Percentiles rank a stretch among this genome's conserved stretches.
Evolutionary conservation across 1,140 invertebrate genomes (phyloP).

Genomic region (Hycleus phaleratus): DNA sequence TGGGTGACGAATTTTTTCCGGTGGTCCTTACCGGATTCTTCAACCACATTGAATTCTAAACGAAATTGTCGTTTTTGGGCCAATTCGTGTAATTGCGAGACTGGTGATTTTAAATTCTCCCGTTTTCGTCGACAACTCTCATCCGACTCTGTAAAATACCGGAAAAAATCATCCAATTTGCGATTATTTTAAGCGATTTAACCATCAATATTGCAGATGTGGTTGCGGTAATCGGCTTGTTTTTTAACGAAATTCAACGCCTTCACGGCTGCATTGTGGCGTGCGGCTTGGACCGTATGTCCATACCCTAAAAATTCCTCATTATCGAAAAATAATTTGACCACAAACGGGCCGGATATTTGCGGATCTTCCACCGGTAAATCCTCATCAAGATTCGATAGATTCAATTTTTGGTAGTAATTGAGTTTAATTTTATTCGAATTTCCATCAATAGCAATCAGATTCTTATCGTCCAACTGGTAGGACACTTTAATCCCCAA

Average conservation of each 20-base stretch:
- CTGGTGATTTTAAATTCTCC: slow-evolving; percentile 27
- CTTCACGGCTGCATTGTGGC: slow-evolving; percentile 30
- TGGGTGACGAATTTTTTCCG: slow-evolving; percentile 26
- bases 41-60: slow-evolving; percentile 26
- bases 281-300: slow-evolving; percentile 27
- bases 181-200: not conserved
- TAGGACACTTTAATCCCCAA: slow-evolving; percentile 26
- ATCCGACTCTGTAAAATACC: not conserved
- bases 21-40: slow-evolving; percentile 26
- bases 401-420: slow-evolving; percentile 27
- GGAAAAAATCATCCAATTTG: not conserved
- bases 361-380: slow-evolving; percentile 5
- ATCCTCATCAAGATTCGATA: slow-evolving; percentile 10
- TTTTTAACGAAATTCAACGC: slow-evolving; percentile 18
- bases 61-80: slow-evolving; percentile 22
- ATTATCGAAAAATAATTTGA: slow-evolving; percentile 25
- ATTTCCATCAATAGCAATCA: not conserved
- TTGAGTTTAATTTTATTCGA: slow-evolving; percentile 7
- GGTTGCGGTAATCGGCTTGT: not conserved
- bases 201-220: slow-evolving; percentile 2
- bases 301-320: slow-evolving; percentile 25
- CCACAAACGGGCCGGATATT: slow-evolving; percentile 24
- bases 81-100: slow-evolving; percentile 28
- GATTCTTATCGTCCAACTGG: not conserved
- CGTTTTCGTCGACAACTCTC: slow-evolving; percentile 22